A percentile compares a stretch with the other conserved stretches of the same genome.
These are phyloP conservation scores for Pseudorhiza aurosa DNA, from an alignment of 30 jellyfish, hydroid and myxozoan genomes.

Conservation along the genomic window DNA sequence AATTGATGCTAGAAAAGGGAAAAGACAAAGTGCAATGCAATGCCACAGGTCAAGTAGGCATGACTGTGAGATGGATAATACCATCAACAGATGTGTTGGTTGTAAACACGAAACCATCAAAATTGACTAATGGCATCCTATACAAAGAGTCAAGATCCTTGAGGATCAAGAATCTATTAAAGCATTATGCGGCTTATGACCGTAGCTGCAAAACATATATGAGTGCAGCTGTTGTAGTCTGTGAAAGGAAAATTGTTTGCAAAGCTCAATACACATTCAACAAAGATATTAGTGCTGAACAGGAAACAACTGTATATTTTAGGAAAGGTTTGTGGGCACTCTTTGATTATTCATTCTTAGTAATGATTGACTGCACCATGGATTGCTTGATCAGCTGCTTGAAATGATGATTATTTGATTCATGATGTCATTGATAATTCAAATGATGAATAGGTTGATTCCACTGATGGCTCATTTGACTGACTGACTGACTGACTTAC, in stretches of 20 bases:
- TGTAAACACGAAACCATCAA: slow-evolving; percentile 1
- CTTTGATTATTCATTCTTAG: no score
- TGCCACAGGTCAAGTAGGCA: slow-evolving; percentile 54
- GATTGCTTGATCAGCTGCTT: no score
- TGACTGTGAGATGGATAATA: slow-evolving; percentile 21
- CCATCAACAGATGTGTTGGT: slow-evolving; percentile 3
- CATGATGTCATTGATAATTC: no score
- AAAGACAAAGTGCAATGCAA: slow-evolving; percentile 13
- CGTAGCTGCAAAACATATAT: slow-evolving; percentile 3
- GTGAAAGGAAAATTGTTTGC: slow-evolving; percentile 36
- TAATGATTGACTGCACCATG: no score
- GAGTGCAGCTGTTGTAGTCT: slow-evolving; percentile 9
- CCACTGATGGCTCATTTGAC: no score
- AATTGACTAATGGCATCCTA: slow-evolving; percentile 23
- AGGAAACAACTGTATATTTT: neutral
- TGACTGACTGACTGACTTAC: no score
- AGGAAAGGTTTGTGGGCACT: slow-evolving; percentile 9
- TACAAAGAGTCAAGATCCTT: slow-evolving; percentile 17
- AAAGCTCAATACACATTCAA: slow-evolving; percentile 23
- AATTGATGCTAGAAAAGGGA: neutral
- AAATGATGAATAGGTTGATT: no score
- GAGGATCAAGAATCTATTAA: neutral
- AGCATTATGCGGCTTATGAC: neutral
- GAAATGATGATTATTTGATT: no score
- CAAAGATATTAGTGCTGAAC: neutral